A percentile compares a stretch with the other conserved stretches of the same genome.
phyloP scores from a whole-genome alignment of 2,888 invertebrate species.

The Cantharis rufa region DNA sequence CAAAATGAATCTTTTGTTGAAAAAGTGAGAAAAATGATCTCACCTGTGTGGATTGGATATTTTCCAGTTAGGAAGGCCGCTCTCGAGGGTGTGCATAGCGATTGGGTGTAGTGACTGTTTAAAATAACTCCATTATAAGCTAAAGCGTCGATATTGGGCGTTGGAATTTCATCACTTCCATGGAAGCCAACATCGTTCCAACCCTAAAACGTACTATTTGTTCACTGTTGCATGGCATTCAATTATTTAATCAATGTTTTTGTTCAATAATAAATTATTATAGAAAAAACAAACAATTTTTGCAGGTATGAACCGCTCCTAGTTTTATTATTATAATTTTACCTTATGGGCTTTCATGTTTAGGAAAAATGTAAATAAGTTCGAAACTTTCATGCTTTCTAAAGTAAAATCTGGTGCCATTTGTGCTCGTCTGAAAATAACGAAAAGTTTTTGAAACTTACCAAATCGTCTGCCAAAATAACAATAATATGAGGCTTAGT shows the following conservation, averaged over 20 bases:
- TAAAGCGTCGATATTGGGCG: conserved; percentile 88
- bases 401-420: background rate
- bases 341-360: background rate
- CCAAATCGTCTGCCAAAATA: conserved; percentile 83
- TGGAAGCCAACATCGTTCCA: conserved; percentile 93
- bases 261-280: background rate
- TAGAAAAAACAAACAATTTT: background rate
- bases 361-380: background rate
- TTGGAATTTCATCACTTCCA: conserved; percentile 84
- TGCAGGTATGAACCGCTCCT: background rate
- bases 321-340: background rate
- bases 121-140: conserved; percentile 87
- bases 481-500: conserved; percentile 70
- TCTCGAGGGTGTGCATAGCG: conserved; percentile 86
- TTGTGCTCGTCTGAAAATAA: background rate
- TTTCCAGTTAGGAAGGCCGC: conserved; percentile 83
- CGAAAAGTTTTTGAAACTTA: conserved; percentile 52
- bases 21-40: too few relatives aligned
- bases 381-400: background rate
- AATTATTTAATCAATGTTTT: background rate
- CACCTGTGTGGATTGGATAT: conserved; percentile 80
- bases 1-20: background rate
- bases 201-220: conserved; percentile 65
- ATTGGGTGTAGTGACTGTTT: conserved; percentile 84
- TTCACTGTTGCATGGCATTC: background rate